A percentile compares a stretch with the other conserved stretches of the same genome.
Evolutionary conservation across 2,113 vertebrate genomes (phyloP).

Genomic region (Actinemys pallida): DNA sequence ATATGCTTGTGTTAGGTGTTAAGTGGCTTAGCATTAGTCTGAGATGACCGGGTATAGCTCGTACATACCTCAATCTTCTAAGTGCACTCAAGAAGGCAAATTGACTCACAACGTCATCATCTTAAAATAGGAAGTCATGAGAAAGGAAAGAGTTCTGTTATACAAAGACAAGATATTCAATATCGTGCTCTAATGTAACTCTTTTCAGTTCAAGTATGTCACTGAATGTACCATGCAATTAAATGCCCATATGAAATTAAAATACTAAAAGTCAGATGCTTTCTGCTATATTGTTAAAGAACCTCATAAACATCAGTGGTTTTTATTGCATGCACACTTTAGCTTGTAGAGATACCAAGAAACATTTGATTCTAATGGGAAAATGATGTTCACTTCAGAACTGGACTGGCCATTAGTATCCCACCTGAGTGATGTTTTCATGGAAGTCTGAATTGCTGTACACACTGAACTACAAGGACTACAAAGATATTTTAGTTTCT

Average conservation of each 20-base stretch:
- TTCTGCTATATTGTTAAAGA: constrained; percentile 47
- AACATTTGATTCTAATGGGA: constrained; percentile 42
- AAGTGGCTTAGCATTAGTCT: background rate
- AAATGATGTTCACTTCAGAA: background rate
- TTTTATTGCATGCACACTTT: constrained; percentile 52
- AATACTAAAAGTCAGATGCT: constrained; percentile 55
- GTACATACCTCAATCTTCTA: background rate
- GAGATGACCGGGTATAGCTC: background rate
- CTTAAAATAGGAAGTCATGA: constrained; percentile 63
- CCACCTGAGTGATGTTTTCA: background rate
- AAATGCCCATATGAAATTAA: constrained; percentile 60
- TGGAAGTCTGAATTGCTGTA: background rate
- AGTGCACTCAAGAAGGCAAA: constrained; percentile 64
- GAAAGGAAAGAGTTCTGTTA: constrained; percentile 65
- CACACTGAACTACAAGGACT: background rate
- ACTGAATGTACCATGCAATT: constrained; percentile 22
- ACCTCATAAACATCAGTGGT: constrained; percentile 52
- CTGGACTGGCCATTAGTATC: background rate
- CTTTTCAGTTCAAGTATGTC: constrained; percentile 47
- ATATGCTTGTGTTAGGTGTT: background rate
- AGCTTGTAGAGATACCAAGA: constrained; percentile 14
- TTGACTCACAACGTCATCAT: constrained; percentile 51
- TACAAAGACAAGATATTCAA: constrained; percentile 66
- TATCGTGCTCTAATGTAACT: constrained; percentile 43
- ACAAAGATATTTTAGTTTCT: too few species aligned